Evolutionary conservation across 2,113 vertebrate species (phyloP), one percentile per base, ranked within the genome.

Genomic region (Sigmodon hispidus): DNA sequence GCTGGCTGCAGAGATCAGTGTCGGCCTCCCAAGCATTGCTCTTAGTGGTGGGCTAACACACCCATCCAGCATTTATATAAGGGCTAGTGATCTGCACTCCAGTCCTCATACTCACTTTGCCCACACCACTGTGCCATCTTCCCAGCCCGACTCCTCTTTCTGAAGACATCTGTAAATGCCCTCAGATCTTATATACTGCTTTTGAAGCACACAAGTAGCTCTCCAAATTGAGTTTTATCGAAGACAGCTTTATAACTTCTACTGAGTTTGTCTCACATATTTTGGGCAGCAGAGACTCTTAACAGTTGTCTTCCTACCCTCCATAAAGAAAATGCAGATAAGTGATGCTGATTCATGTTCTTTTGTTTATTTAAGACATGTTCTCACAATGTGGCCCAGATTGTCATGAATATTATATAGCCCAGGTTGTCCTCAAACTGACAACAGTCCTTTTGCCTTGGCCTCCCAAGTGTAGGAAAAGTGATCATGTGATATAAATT

Each of bases 81-180:
- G 55, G 1, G 31, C 40, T 48, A 0, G 9, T 7, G 3, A 48
- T 13, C 4, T 29, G 1, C 8, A 36, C 43, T 48, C 29, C 3
- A 10, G 8, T 19, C 26, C 36, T 43, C 40, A 16, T 7, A 19
- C 61, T 22, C 17, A 21, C 17, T 50, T 76, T 3, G 17, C 12
- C 24, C 43, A 48, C 24, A 5, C 24, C 43, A 48, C 24, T 48
- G 24, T 48, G 43, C 26, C 73, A 31, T 76, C 26, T 48, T 13
- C 45, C 26, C 43, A 31, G 45, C 73, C 43, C 73, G 73, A 16
- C 16, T 76, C 17, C 16, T 16, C 73, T 48, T 48, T 48, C 48
- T 50, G 8, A 22, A 69, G 7, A 89, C 50, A 12, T 84, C 67
- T 89, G 4, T 86, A 89, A 87, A 90, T 73, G 61, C n/a, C 12